Percentiles rank a stretch among this genome's conserved stretches.
Evolutionary conservation across 1,140 invertebrate genomes (phyloP).

Genomic region (Platorchestia sp.): DNA sequence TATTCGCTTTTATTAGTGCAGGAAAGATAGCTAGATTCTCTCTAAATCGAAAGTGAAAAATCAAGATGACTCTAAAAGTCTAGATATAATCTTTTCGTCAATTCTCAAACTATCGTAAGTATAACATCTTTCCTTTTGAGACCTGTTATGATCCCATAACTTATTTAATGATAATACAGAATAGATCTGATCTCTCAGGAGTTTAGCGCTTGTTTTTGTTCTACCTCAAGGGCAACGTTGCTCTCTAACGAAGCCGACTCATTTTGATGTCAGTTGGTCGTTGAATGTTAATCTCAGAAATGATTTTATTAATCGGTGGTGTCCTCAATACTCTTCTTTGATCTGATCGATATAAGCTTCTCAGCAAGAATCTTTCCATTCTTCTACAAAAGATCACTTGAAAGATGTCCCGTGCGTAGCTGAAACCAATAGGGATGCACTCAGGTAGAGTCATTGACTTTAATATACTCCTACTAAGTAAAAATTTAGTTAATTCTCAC

Average conservation of each 20-base stretch:
- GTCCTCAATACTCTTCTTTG: background rate
- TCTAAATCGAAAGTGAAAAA: background rate
- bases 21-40: background rate
- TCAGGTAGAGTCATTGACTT: background rate
- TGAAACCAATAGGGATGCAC: background rate
- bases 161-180: background rate
- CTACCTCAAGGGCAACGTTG: slow-evolving; percentile 48
- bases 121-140: background rate
- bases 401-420: background rate
- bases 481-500: background rate
- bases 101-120: background rate
- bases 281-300: background rate
- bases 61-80: background rate
- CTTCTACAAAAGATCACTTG: background rate
- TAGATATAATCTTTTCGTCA: background rate
- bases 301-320: background rate
- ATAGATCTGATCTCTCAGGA: slow-evolving; percentile 26
- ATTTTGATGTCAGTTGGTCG: slow-evolving; percentile 3
- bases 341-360: background rate
- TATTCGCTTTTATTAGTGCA: background rate
- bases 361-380: background rate
- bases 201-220: background rate
- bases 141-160: background rate
- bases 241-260: slow-evolving; percentile 20
- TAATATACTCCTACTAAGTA: background rate